phyloP scores from a whole-genome alignment of 2,888 invertebrate genomes.

The Lithophane ornitopus region DNA sequence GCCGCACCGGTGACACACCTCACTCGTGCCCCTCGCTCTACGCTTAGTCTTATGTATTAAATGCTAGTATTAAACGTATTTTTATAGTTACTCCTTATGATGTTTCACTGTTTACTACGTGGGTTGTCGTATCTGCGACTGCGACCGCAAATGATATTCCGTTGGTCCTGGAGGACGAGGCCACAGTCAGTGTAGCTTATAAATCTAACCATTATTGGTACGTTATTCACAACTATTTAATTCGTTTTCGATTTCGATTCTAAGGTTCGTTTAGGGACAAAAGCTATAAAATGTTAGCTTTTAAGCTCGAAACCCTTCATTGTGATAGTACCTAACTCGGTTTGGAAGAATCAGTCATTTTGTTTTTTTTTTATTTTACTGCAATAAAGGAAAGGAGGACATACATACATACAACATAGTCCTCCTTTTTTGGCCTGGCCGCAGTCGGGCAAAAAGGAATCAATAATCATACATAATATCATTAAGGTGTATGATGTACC shows the following conservation, averaged over 20 bases:
- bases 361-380: too few relatives aligned
- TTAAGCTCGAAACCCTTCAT: too few relatives aligned
- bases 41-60: slow-evolving; percentile 64
- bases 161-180: not conserved
- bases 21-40: not conserved
- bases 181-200: not conserved
- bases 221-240: not conserved
- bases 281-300: not conserved
- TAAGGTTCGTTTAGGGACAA: not conserved
- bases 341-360: too few relatives aligned
- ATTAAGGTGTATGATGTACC: too few relatives aligned
- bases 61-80: slow-evolving; percentile 82
- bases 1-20: slow-evolving; percentile 28
- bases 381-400: too few relatives aligned
- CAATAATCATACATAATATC: too few relatives aligned
- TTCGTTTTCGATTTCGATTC: not conserved
- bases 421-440: too few relatives aligned
- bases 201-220: not conserved
- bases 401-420: too few relatives aligned
- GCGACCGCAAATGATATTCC: not conserved
- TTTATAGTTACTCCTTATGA: slow-evolving; percentile 74
- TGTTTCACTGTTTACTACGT: slow-evolving; percentile 46
- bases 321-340: too few relatives aligned
- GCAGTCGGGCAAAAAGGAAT: too few relatives aligned
- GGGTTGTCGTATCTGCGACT: not conserved